Conservation (phyloP, 2,888 invertebrate species). For the Drosophila atripex region DNA sequence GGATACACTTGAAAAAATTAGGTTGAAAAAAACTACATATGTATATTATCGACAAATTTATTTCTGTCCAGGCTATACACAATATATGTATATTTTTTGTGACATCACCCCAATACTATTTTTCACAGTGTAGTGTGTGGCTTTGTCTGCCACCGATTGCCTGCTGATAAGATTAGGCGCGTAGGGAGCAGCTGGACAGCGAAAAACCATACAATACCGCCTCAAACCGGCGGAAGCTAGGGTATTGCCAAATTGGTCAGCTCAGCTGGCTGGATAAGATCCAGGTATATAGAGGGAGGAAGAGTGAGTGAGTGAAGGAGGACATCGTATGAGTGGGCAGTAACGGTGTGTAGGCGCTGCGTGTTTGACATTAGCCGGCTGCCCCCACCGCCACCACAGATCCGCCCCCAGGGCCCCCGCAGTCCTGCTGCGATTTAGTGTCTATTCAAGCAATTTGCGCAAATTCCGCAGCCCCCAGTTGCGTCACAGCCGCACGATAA, state of each 20-base stretch:
- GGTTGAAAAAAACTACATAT: no score
- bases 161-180: conserved; percentile 34
- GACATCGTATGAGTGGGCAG: not conserved
- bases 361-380: conserved; percentile 45
- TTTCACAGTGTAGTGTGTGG: conserved; percentile 8
- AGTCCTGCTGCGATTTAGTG: conserved; percentile 25
- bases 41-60: no score
- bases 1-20: not conserved
- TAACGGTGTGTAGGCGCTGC: conserved; percentile 21
- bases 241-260: conserved; percentile 39
- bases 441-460: conserved; percentile 61
- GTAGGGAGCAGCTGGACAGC: conserved; percentile 1
- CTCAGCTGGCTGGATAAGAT: conserved; percentile 3
- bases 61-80: no score
- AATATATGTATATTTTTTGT: no score
- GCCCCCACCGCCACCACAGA: conserved; percentile 15
- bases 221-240: conserved; percentile 61
- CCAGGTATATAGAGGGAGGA: not conserved
- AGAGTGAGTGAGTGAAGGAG: not conserved
- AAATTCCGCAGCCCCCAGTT: conserved; percentile 66
- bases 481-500: conserved; percentile 67
- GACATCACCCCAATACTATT: not conserved
- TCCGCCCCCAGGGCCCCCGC: conserved; percentile 12
- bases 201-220: conserved; percentile 49
- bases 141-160: conserved; percentile 3